phyloP scores from a whole-genome alignment of 2,888 invertebrate species.

The Pachliopta kotzebuea region DNA sequence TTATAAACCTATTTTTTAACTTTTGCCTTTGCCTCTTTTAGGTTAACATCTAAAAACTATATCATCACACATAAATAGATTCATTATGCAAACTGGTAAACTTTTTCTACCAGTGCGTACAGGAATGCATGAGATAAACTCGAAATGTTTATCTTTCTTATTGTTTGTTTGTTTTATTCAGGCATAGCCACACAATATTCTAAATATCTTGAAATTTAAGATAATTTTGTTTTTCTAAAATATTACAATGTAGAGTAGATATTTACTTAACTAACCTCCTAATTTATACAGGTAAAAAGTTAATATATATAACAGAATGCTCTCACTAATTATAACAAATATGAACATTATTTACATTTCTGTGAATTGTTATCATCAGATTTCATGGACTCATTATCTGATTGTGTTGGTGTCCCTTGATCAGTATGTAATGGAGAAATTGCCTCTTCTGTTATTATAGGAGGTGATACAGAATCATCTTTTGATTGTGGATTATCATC shows the following conservation, averaged over 20 bases:
- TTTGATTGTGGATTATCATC: constrained; percentile 40
- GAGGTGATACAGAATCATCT: constrained; percentile 61
- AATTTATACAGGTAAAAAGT: too few species aligned
- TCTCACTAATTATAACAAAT: neutral
- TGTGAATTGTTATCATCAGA: constrained; percentile 67
- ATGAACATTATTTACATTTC: constrained; percentile 56
- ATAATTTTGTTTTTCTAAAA: neutral
- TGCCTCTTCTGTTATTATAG: constrained; percentile 62
- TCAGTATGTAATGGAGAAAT: constrained; percentile 27
- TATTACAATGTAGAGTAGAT: neutral
- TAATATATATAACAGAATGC: neutral
- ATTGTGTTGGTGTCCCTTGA: constrained; percentile 38
- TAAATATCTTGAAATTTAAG: constrained; percentile 3
- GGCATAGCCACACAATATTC: neutral
- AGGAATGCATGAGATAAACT: neutral
- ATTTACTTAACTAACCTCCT: too few species aligned
- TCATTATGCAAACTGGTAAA: neutral
- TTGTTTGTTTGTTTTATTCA: neutral
- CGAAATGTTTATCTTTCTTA: neutral
- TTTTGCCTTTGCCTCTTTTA: constrained; percentile 6
- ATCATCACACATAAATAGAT: constrained; percentile 12
- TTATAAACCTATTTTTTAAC: constrained; percentile 1
- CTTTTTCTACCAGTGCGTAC: neutral
- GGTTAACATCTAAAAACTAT: neutral
- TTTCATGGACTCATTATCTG: constrained; percentile 59